phyloP scores from a whole-genome alignment of 92 coral and sea anemone genomes.

The Palythoa caribaeorum region DNA sequence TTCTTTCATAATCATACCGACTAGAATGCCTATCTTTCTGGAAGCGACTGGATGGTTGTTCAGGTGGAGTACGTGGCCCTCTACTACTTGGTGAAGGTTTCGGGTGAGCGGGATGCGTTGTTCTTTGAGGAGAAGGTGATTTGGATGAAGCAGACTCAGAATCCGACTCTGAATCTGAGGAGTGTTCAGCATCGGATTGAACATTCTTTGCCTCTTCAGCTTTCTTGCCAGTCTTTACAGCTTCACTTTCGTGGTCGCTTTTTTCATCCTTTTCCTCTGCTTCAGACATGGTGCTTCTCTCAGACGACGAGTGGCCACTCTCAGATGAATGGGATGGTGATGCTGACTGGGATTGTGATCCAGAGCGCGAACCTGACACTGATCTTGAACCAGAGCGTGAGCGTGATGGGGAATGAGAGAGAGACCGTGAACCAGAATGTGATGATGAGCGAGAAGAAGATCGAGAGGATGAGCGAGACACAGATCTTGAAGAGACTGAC shows the following conservation, averaged over 20 bases:
- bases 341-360: conserved; percentile 36
- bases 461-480: conserved; percentile 63
- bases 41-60: conserved; percentile 52
- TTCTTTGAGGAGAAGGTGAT: conserved; percentile 45
- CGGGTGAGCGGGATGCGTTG: conserved; percentile 44
- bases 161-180: conserved; percentile 66
- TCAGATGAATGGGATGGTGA: conserved; percentile 79
- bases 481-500: conserved; percentile 28
- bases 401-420: conserved; percentile 82
- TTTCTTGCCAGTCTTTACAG: conserved; percentile 46
- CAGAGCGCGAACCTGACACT: conserved; percentile 45
- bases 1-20: conserved; percentile 70
- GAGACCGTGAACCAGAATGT: conserved; percentile 90
- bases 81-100: conserved; percentile 37
- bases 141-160: conserved; percentile 52
- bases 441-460: conserved; percentile 88
- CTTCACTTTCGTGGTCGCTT: conserved; percentile 34
- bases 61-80: conserved; percentile 70
- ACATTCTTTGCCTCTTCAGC: conserved; percentile 26
- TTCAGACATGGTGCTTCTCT: not conserved
- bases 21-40: conserved; percentile 51
- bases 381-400: conserved; percentile 73
- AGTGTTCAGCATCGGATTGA: conserved; percentile 52
- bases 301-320: conserved; percentile 75
- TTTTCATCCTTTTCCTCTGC: conserved; percentile 27